phyloP scores from a whole-genome alignment of 1,140 invertebrate species.

The Drosophila rhopaloa region DNA sequence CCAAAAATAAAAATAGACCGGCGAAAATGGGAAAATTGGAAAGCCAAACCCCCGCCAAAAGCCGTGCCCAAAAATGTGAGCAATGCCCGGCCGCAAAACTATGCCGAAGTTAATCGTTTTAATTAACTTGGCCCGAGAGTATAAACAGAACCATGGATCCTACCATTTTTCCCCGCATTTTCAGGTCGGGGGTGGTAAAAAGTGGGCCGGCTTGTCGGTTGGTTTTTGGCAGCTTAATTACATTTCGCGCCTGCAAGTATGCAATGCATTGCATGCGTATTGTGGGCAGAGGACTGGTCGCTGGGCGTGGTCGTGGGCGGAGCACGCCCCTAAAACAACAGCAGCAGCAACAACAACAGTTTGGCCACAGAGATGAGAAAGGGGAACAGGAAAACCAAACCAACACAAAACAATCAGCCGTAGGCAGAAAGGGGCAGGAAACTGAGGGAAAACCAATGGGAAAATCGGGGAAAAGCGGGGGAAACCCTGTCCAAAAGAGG shows the following conservation, averaged over 20 bases:
- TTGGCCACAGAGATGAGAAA: neutral
- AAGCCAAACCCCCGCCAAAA: neutral
- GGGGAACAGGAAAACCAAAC: constrained; percentile 18
- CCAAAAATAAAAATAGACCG: neutral
- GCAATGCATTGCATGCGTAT: constrained; percentile 47
- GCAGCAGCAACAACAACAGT: neutral
- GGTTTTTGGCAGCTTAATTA: constrained; percentile 78
- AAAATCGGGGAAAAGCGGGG: constrained; percentile 2
- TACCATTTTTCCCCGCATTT: neutral
- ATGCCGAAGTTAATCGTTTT: constrained; percentile 73
- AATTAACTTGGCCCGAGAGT: constrained; percentile 59
- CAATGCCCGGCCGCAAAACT: constrained; percentile 50
- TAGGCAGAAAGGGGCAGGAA: constrained; percentile 8
- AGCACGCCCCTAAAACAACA: neutral
- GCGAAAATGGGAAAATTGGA: neutral
- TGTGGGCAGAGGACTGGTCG: neutral
- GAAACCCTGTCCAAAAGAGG: neutral
- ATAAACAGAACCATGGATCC: constrained; percentile 26
- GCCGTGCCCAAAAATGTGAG: constrained; percentile 31
- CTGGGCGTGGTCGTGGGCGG: constrained; percentile 20
- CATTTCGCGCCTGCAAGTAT: constrained; percentile 79
- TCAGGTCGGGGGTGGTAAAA: neutral
- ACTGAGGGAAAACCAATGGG: constrained; percentile 1
- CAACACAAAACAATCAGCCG: constrained; percentile 48
- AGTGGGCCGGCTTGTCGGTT: constrained; percentile 20